Percentiles rank a stretch among this genome's conserved stretches.
Conservation (phyloP, 2,113 vertebrate genomes). For the Notothenia coriiceps region DNA sequence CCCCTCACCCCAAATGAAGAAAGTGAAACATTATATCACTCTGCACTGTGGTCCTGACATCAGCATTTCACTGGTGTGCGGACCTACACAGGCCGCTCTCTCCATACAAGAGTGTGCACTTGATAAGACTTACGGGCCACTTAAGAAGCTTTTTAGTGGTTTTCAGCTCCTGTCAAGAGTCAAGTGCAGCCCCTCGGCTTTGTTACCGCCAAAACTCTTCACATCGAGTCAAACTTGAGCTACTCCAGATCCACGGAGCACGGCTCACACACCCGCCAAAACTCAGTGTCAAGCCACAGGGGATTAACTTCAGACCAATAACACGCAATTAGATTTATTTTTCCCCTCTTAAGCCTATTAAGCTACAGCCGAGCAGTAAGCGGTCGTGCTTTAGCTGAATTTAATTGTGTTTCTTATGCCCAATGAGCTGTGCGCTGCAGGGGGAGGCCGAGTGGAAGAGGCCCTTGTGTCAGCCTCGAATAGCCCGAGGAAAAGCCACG, state of each 20-base stretch:
- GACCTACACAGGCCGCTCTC: conserved; percentile 14
- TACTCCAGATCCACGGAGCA: conserved; percentile 25
- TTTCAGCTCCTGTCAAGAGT: conserved; percentile 64
- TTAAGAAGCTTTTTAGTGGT: conserved; percentile 60
- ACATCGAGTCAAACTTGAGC: conserved; percentile 31
- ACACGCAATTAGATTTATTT: conserved; percentile 85
- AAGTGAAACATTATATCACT: conserved; percentile 56
- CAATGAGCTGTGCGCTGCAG: conserved; percentile 75
- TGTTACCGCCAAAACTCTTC: conserved; percentile 40
- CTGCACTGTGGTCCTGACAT: conserved; percentile 59
- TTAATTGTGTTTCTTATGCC: conserved; percentile 89
- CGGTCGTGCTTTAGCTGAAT: conserved; percentile 79
- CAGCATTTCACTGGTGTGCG: conserved; percentile 39
- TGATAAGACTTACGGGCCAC: conserved; percentile 66
- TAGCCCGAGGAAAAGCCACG: conserved; percentile 13
- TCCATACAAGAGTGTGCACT: conserved; percentile 62
- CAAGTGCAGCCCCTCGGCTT: conserved; percentile 69
- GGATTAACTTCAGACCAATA: conserved; percentile 83
- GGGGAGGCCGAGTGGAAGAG: conserved; percentile 72
- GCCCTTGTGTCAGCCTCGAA: conserved; percentile 58
- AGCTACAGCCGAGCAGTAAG: conserved; percentile 71
- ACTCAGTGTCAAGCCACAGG: conserved; percentile 61
- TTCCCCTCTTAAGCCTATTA: conserved; percentile 83
- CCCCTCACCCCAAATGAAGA: conserved; percentile 41
- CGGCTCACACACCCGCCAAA: conserved; percentile 32